A percentile compares a stretch with the other conserved stretches of the same genome.
Conservation (phyloP, 2,888 invertebrate species). For the Globia sparganii region DNA sequence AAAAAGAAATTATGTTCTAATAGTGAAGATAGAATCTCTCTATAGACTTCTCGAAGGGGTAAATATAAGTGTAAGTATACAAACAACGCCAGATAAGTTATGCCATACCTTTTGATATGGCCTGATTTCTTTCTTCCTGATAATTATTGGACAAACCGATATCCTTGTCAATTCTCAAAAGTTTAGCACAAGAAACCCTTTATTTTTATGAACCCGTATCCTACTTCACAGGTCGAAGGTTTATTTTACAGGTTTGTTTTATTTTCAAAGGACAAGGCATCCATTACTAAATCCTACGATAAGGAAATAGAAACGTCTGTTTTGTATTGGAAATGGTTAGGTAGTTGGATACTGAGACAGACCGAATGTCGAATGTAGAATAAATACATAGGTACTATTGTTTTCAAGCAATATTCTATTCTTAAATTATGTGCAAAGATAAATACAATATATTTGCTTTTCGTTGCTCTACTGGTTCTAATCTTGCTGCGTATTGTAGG, state of each 20-base stretch:
- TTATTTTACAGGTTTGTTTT: slow-evolving; percentile 2
- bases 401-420: background rate
- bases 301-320: background rate
- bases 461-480: background rate
- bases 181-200: background rate
- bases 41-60: background rate
- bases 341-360: too few species aligned
- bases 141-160: background rate
- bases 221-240: background rate
- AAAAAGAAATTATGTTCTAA: background rate
- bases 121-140: background rate
- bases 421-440: background rate
- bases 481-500: background rate
- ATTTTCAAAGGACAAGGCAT: slow-evolving; percentile 24
- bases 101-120: background rate
- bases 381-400: background rate
- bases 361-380: background rate
- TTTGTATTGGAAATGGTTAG: background rate
- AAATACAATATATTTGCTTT: background rate
- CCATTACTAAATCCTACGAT: background rate
- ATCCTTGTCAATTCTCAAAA: background rate
- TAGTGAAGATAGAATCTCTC: background rate
- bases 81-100: too few species aligned
- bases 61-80: background rate
- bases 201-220: background rate